Evolutionary conservation across 2,797 vertebrate genomes (phyloP), one percentile per base, ranked within the genome.

Genomic region (Malacoraja senta): DNA sequence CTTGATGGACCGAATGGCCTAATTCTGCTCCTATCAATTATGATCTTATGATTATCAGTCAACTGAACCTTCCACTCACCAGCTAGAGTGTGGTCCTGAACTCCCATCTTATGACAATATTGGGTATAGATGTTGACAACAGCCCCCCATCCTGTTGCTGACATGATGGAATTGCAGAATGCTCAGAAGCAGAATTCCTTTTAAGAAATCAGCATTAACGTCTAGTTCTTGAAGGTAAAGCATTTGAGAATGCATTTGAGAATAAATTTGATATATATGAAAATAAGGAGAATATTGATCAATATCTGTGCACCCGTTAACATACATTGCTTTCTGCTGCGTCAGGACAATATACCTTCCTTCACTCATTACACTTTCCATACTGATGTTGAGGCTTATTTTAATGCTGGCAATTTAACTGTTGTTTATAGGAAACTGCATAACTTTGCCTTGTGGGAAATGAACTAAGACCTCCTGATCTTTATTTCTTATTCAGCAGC

Each of bases 201-300:
- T 68, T 88, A 88, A 88, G 19, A 68, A 68, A 44, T 32, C 63
- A 88, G n/a, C 35, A 88, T 88, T 88, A 68, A 88, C 32, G n/a
- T 19, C 17, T 68, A 19, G 65, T 68, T 68, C n/a, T 88, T 63
- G n/a, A 88, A 88, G 65, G 32, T n/a, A 88, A 88, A 68, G 15
- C 63, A 35, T 35, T 88, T 88, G 84, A 88, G 84, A 88, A 88
- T 68, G 24, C 17, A 53, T 53, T 44, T 53, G 44, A 53, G 4
- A 53, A 53, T 68, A 88, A 88, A 68, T 68, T 21, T 2, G 21
- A 88, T 35, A 68, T 88, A n/a, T 68, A 19, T 61, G 61, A 68
- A 84, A 88, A n/a, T 65, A 65, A 35, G n/a, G 58, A 65, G 17
- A 32, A n/a, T 17, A 32, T 29, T 88, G 61, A n/a, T 63, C 24